phyloP scores from a whole-genome alignment of 2,797 vertebrate species.

The Crypturellus tataupa region DNA sequence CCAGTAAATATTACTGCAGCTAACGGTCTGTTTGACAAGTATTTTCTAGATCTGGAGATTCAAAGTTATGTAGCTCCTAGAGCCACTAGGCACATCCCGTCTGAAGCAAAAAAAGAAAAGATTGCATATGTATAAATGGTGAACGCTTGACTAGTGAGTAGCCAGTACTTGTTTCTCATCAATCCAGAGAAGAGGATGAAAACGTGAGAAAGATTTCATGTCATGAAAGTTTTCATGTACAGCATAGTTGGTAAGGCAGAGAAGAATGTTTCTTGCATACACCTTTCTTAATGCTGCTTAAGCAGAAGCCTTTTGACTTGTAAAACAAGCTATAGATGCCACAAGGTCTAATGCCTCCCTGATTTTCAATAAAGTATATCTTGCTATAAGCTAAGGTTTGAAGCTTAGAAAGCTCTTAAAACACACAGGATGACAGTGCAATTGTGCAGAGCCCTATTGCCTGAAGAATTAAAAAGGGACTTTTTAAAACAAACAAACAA shows the following conservation, averaged over 20 bases:
- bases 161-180: background rate
- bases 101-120: background rate
- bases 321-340: background rate
- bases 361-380: background rate
- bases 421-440: background rate
- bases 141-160: background rate
- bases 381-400: background rate
- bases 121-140: rapidly evolving
- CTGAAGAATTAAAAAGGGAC: background rate
- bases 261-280: background rate
- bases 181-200: background rate
- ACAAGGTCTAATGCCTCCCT: background rate
- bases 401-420: background rate
- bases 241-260: background rate
- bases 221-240: background rate
- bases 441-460: background rate
- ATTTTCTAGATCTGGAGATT: background rate
- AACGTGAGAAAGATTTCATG: background rate
- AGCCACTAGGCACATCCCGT: rapidly evolving
- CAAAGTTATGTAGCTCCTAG: background rate
- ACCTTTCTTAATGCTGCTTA: background rate
- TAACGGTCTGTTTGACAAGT: background rate
- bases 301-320: background rate
- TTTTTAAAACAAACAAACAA: background rate
- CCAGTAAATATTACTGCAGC: background rate